phyloP scores from a whole-genome alignment of 1,140 invertebrate species.

The Hylaeus volcanicus region DNA sequence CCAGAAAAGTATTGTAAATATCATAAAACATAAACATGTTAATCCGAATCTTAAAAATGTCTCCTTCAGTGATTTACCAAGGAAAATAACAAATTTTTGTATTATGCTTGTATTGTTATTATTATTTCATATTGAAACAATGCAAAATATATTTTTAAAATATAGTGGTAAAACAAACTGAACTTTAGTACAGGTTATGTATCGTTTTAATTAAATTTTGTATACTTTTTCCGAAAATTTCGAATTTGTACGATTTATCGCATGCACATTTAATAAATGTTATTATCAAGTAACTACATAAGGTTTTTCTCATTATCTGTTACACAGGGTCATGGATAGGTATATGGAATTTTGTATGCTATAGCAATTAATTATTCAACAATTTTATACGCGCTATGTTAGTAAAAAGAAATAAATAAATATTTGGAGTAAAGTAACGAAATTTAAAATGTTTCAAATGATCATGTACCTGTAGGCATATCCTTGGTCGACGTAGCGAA shows the following conservation, averaged over 20 bases:
- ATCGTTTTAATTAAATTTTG: neutral
- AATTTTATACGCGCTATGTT: too few species aligned
- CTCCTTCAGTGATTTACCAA: neutral
- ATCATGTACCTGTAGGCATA: too few species aligned
- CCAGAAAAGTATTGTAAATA: constrained; percentile 42
- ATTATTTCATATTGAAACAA: constrained; percentile 14
- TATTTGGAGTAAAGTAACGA: too few species aligned
- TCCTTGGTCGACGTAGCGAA: too few species aligned
- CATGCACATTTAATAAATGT: constrained; percentile 15
- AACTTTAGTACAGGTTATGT: neutral
- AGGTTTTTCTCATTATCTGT: neutral
- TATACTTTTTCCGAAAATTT: neutral
- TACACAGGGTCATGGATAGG: neutral
- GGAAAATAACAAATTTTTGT: neutral
- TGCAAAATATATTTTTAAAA: constrained; percentile 23
- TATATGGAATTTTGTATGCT: too few species aligned
- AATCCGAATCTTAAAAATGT: neutral
- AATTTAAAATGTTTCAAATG: too few species aligned
- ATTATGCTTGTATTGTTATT: neutral
- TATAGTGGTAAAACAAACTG: neutral
- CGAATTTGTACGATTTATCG: constrained; percentile 18
- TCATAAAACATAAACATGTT: constrained; percentile 16
- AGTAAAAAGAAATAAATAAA: too few species aligned
- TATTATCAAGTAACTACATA: neutral
- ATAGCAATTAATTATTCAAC: too few species aligned